Evolutionary conservation across 2,888 invertebrate species (phyloP).

Genomic region (Limnephilus lunatus): DNA sequence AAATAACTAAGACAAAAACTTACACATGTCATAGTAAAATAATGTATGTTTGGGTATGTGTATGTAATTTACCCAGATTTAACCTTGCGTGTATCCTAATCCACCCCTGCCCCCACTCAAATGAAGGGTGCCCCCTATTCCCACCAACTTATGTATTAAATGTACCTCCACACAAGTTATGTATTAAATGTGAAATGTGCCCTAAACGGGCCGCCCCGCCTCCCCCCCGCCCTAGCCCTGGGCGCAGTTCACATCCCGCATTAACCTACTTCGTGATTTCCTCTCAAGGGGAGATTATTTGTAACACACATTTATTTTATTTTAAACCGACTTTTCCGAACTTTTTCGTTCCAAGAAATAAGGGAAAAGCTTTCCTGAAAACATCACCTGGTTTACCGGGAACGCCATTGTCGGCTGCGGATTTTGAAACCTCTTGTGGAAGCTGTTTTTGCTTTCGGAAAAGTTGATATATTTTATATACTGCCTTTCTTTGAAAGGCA

Average conservation of each 20-base stretch:
- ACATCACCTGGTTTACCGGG: not conserved
- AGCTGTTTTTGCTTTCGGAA: not conserved
- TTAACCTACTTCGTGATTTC: constrained; percentile 20
- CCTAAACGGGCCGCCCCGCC: not conserved
- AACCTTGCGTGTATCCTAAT: not conserved
- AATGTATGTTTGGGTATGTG: no score
- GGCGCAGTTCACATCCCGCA: constrained; percentile 24
- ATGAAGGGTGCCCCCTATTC: not conserved
- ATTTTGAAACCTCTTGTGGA: not conserved
- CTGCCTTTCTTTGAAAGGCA: not conserved
- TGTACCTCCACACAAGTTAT: no score
- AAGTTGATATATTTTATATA: not conserved
- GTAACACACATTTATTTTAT: not conserved
- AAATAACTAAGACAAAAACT: no score
- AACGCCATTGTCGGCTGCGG: not conserved
- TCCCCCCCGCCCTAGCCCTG: not conserved
- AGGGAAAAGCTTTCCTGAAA: not conserved
- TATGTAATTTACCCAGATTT: no score
- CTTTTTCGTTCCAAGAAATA: not conserved
- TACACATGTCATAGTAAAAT: no score
- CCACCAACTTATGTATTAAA: constrained; percentile 21
- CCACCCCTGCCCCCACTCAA: not conserved
- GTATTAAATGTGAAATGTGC: constrained; percentile 27
- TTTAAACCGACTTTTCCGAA: not conserved
- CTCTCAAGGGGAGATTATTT: not conserved